Evolutionary conservation across 2,113 vertebrate species (phyloP).

Genomic region (Tragelaphus imberbis): DNA sequence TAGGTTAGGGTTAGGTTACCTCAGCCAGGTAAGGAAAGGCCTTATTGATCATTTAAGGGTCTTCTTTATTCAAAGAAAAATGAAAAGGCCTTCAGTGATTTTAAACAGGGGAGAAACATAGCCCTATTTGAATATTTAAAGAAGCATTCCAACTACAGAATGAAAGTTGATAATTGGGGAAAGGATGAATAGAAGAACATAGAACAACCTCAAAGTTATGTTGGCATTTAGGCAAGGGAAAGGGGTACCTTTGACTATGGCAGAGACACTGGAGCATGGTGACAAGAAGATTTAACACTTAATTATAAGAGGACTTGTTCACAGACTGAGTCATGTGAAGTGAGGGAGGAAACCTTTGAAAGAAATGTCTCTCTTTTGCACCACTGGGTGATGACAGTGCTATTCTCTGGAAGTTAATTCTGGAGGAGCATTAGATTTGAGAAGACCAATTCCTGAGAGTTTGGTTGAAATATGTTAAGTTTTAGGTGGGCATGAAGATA

Average conservation of each 20-base stretch:
- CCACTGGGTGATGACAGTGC: rapidly evolving
- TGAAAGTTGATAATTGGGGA: neutral
- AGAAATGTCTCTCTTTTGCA: neutral
- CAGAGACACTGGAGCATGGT: neutral
- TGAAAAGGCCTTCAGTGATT: neutral
- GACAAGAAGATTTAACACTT: neutral
- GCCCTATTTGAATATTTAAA: neutral
- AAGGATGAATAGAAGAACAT: neutral
- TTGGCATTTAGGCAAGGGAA: neutral
- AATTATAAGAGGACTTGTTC: neutral
- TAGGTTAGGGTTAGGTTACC: too few relatives aligned
- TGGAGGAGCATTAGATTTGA: neutral
- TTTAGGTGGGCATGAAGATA: neutral
- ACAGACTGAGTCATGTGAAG: neutral
- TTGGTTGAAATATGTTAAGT: neutral
- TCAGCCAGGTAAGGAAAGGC: neutral
- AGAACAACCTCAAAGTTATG: neutral
- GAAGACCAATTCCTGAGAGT: neutral
- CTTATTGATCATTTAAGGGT: neutral
- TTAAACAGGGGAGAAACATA: neutral
- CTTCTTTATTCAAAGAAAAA: neutral
- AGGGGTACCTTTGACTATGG: rapidly evolving
- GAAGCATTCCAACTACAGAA: neutral
- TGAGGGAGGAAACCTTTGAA: neutral
- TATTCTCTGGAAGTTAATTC: neutral